phyloP scores from a whole-genome alignment of 2,113 vertebrate genomes.

The Leucopternis melanops region DNA sequence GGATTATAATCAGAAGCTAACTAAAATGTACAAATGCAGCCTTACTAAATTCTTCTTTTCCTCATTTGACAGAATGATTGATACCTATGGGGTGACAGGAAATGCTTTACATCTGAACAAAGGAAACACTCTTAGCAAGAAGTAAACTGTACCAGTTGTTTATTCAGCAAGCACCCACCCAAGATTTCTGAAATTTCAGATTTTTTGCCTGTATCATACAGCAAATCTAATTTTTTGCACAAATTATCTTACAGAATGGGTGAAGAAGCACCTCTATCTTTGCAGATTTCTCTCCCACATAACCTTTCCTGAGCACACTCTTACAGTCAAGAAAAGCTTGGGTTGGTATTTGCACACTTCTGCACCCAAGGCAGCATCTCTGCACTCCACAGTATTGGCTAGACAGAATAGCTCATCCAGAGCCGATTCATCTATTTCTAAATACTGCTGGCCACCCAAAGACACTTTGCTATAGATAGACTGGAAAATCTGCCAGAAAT shows the following conservation, averaged over 20 bases:
- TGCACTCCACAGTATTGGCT: background rate
- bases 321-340: background rate
- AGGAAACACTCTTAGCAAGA: background rate
- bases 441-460: background rate
- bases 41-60: background rate
- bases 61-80: background rate
- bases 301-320: background rate
- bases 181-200: background rate
- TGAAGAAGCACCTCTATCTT: background rate
- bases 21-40: background rate
- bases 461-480: background rate
- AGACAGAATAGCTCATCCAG: background rate
- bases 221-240: background rate
- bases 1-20: background rate
- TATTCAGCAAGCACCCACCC: background rate
- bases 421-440: background rate
- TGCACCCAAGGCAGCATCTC: background rate
- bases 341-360: background rate
- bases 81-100: background rate
- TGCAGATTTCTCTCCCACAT: background rate
- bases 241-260: background rate
- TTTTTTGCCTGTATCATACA: background rate
- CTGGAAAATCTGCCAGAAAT: background rate
- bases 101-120: conserved; percentile 7
- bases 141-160: background rate